Evolutionary conservation across 2,888 invertebrate genomes (phyloP).

Genomic region (Cheilosia impressa): DNA sequence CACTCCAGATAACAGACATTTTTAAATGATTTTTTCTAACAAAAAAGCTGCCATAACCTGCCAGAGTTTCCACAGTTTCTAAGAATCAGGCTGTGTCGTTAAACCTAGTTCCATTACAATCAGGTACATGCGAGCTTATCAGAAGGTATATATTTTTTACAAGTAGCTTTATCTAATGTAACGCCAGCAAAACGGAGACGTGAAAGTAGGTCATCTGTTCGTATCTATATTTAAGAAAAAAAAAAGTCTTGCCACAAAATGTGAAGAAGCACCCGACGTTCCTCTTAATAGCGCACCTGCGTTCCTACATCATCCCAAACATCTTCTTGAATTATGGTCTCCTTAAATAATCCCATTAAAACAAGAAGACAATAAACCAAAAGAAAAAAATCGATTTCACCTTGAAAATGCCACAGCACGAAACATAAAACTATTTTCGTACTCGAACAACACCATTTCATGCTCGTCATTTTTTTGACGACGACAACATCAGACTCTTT

Average conservation of each 20-base stretch:
- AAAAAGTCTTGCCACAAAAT: not conserved
- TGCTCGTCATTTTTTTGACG: constrained; percentile 44
- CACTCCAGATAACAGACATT: no score
- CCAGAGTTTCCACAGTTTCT: no score
- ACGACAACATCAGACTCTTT: constrained; percentile 47
- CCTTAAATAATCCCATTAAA: constrained; percentile 21
- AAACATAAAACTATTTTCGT: constrained; percentile 61
- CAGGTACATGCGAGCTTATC: no score
- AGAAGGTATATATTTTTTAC: no score
- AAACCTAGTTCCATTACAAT: no score
- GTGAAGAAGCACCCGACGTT: not conserved
- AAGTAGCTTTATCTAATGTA: no score
- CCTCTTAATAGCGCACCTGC: not conserved
- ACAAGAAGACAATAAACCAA: constrained; percentile 22
- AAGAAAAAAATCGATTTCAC: constrained; percentile 65
- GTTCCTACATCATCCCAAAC: not conserved
- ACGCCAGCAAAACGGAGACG: no score
- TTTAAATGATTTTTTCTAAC: no score
- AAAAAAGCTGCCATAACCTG: no score
- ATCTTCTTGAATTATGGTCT: constrained; percentile 15
- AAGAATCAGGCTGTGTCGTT: no score
- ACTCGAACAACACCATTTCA: constrained; percentile 43
- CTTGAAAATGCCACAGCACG: constrained; percentile 54
- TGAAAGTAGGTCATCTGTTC: no score
- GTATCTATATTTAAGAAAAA: not conserved